Conservation (phyloP, 2,888 invertebrate species). For the Magallana nippona region DNA sequence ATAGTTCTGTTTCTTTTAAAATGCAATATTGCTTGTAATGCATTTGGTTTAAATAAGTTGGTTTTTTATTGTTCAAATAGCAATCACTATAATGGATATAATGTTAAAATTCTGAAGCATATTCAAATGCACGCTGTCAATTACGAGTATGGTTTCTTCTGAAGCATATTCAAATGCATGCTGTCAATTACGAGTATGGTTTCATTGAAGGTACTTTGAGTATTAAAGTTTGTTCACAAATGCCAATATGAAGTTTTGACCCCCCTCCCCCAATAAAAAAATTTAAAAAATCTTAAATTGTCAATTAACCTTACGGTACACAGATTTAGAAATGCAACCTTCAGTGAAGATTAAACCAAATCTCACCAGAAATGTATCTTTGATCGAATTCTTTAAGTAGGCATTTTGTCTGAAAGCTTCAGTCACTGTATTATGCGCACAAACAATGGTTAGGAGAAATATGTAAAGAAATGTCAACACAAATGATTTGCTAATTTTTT, state of each 20-base stretch:
- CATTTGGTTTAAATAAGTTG: too few species aligned
- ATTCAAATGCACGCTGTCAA: neutral
- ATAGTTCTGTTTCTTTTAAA: too few species aligned
- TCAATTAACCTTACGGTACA: too few species aligned
- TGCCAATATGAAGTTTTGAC: neutral
- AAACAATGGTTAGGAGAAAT: slow-evolving; percentile 10
- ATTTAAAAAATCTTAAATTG: neutral
- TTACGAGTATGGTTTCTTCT: neutral
- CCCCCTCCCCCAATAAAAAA: too few species aligned
- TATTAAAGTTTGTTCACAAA: neutral
- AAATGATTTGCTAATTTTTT: neutral
- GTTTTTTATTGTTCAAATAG: too few species aligned
- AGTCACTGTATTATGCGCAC: slow-evolving; percentile 44
- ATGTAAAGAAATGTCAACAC: neutral
- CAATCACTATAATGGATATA: too few species aligned
- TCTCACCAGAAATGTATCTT: slow-evolving; percentile 28
- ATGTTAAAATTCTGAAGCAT: neutral
- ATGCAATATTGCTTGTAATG: too few species aligned
- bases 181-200: neutral
- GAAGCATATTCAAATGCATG: neutral
- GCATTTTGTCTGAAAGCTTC: slow-evolving; percentile 40
- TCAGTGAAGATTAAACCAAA: too few species aligned
- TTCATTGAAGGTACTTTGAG: too few species aligned
- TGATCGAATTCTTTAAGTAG: slow-evolving; percentile 31
- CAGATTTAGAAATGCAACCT: too few species aligned